A percentile compares a stretch with the other conserved stretches of the same genome.
Conservation (phyloP, 2,888 invertebrate genomes). For the Taphrorychus bicolor region DNA sequence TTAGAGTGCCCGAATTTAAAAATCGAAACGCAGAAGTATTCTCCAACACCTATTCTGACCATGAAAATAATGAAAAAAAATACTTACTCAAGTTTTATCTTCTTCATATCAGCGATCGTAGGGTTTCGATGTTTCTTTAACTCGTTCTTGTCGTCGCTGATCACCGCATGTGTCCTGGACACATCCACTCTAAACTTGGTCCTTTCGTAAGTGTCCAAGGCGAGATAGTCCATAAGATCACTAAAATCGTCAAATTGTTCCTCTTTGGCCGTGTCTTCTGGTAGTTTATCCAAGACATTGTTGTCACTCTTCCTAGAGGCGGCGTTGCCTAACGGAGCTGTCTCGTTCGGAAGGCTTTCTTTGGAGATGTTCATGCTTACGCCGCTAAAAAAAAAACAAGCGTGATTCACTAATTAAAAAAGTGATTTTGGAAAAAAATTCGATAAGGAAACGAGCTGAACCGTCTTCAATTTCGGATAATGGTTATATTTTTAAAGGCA, state of each 20-base stretch:
- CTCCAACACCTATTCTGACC: too few species aligned
- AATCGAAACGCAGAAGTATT: too few species aligned
- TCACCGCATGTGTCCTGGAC: constrained; percentile 62
- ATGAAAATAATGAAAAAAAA: not conserved
- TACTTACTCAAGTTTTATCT: constrained; percentile 60
- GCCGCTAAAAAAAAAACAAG: constrained; percentile 50
- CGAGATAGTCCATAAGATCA: constrained; percentile 65
- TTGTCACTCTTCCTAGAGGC: not conserved
- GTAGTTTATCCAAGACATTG: constrained; percentile 13
- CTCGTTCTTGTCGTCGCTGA: constrained; percentile 61
- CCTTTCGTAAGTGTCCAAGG: constrained; percentile 63
- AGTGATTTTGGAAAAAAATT: not conserved
- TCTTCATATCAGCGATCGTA: constrained; percentile 73
- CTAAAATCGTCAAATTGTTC: constrained; percentile 58
- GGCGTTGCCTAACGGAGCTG: constrained; percentile 33
- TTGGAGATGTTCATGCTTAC: constrained; percentile 57
- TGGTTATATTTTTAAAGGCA: not conserved
- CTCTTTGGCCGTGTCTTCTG: constrained; percentile 31
- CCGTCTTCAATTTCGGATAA: not conserved
- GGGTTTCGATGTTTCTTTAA: constrained; percentile 65
- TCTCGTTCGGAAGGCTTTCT: constrained; percentile 54
- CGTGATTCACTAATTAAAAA: not conserved
- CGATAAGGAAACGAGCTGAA: not conserved
- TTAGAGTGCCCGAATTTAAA: too few species aligned
- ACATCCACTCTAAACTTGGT: constrained; percentile 62